Evolutionary conservation across 2,888 invertebrate genomes (phyloP), one percentile per base, ranked within the genome.

Genomic region (Leucoma salicis): DNA sequence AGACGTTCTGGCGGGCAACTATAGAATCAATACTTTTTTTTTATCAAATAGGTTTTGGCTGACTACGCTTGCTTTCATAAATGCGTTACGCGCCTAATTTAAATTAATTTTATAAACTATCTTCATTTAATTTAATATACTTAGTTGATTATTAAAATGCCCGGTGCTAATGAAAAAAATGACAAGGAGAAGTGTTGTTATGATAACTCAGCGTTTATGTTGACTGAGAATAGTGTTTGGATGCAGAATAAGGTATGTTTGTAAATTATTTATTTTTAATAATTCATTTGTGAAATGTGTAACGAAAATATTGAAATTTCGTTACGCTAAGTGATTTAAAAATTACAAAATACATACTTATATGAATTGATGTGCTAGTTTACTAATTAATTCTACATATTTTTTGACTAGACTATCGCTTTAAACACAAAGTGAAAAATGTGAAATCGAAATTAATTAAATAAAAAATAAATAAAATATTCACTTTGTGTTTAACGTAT

Each of bases 141-240:
- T 29, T 35, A 48, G 35, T 42, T 24, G 38, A 41, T 51, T 45
- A 55, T 57, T 18, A 66, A 59, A 57, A 58, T 65, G 31, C 49
- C 54, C 15, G 14, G 42, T 32, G 53, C 49, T 32, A 58, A 49
- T 50, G 58, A 43, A 46, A 73, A 66, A 64, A 68, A 66, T 59
- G 60, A 66, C 24, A 70, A 70, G 41, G 65, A 64, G 44, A 77
- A 74, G 49, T 64, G 69, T 58, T 70, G 77, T 44, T 84, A 79
- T 46, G 82, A 82, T 49, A 88, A 88, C 57, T 66, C 76, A 6
- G 89, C 76, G 31, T 88, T 82, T 64, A 76, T 80, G 51, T 67
- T 80, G 66, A 73, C 80, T 3, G 88, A 87, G 52, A 80, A 82
- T 63, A 72, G 74, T 63, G 53, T 68, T 39, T 77, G 71, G 74